Percentiles rank a stretch among this genome's conserved stretches.
phyloP scores from a whole-genome alignment of 2,888 invertebrate species.

The Phlogophora meticulosa region DNA sequence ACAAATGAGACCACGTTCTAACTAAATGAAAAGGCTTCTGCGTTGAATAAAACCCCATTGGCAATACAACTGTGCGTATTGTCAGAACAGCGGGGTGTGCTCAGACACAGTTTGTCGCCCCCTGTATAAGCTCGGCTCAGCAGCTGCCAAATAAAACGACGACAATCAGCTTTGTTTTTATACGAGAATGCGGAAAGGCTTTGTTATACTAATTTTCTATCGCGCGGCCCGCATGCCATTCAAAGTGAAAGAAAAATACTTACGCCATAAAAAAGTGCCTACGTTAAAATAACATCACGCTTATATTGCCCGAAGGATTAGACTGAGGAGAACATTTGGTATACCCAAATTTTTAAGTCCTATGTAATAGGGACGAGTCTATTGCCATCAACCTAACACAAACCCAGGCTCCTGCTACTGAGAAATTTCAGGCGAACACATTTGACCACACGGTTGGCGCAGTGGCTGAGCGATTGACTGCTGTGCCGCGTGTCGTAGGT shows the following conservation, averaged over 20 bases:
- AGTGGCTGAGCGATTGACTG: no score
- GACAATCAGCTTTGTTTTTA: conserved; percentile 12
- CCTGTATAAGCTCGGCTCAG: conserved; percentile 22
- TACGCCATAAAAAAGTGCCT: not conserved
- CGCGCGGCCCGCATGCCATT: not conserved
- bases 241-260: conserved; percentile 20
- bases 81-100: not conserved
- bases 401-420: no score
- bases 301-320: no score
- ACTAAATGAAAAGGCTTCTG: not conserved
- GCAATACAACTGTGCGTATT: conserved; percentile 12
- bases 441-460: no score
- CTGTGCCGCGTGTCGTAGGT: no score
- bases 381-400: no score
- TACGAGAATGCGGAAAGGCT: conserved; percentile 8
- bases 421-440: no score
- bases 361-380: no score
- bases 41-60: conserved; percentile 9
- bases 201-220: conserved; percentile 32
- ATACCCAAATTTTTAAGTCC: no score
- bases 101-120: conserved; percentile 12
- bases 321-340: no score
- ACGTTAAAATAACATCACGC: no score
- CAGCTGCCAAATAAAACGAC: conserved; percentile 24
- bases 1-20: no score